phyloP scores from a whole-genome alignment of 2,888 invertebrate species.

The Psylliodes chrysocephalus region DNA sequence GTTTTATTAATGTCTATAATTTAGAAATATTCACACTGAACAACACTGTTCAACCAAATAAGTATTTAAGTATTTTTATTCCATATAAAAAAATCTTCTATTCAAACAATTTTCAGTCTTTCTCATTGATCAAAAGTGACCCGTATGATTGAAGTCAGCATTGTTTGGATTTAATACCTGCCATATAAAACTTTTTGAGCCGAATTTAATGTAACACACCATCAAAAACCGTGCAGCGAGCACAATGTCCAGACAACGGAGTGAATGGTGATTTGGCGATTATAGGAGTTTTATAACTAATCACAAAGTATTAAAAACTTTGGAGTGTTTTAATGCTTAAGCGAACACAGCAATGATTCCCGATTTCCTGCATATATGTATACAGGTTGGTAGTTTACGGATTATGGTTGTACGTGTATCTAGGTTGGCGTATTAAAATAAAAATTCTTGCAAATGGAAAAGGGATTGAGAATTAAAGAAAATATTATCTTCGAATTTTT shows the following conservation, averaged over 20 bases:
- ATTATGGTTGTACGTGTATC: neutral
- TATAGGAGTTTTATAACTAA: slow-evolving; percentile 23
- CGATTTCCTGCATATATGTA: neutral
- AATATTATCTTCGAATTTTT: neutral
- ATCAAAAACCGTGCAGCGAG: slow-evolving; percentile 33
- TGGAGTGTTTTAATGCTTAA: slow-evolving; percentile 6
- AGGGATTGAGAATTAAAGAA: neutral
- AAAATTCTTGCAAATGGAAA: neutral
- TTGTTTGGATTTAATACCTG: no score
- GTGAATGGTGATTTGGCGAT: slow-evolving; percentile 31
- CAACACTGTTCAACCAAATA: no score
- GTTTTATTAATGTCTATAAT: no score
- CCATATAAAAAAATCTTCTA: no score
- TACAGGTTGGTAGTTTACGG: neutral
- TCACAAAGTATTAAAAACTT: slow-evolving; percentile 32
- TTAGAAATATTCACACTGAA: no score
- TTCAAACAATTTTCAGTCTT: no score
- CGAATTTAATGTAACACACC: slow-evolving; percentile 22
- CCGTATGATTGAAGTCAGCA: no score
- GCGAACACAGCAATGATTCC: slow-evolving; percentile 5
- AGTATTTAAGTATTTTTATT: no score
- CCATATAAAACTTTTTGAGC: neutral
- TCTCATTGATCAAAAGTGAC: no score
- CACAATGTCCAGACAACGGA: slow-evolving; percentile 26
- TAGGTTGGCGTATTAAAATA: slow-evolving; percentile 1